Conservation (phyloP, 1,140 invertebrate species). For the Temnothorax nylanderi region DNA sequence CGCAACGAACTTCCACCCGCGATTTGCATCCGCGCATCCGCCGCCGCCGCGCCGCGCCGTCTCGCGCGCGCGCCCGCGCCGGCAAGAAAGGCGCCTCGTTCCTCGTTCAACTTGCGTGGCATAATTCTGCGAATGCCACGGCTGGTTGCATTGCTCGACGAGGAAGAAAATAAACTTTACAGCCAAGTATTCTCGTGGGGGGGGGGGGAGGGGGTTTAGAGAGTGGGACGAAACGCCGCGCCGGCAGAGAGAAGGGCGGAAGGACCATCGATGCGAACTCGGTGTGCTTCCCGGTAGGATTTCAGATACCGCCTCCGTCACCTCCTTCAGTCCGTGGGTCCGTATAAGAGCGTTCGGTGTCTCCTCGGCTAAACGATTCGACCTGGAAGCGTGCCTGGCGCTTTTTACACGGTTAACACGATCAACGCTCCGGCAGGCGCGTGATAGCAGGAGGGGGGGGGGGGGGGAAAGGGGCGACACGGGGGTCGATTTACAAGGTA, state of each 20-base stretch:
- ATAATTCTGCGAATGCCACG: slow-evolving; percentile 52
- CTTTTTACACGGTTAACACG: slow-evolving; percentile 65
- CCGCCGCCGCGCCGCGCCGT: background rate
- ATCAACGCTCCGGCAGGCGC: slow-evolving; percentile 24
- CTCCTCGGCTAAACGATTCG: slow-evolving; percentile 63
- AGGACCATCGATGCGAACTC: slow-evolving; percentile 24
- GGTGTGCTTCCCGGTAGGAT: slow-evolving; percentile 14
- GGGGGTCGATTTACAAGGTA: slow-evolving; percentile 71
- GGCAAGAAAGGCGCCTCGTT: slow-evolving; percentile 37
- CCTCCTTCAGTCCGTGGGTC: background rate
- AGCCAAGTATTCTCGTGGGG: slow-evolving; percentile 31
- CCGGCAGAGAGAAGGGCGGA: background rate
- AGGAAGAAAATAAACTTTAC: slow-evolving; percentile 60
- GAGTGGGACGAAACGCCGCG: background rate
- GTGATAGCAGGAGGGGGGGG: background rate
- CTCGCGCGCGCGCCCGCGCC: background rate
- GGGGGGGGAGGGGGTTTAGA: background rate
- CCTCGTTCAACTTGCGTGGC: slow-evolving; percentile 52
- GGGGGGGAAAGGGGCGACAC: background rate
- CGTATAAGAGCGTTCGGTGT: slow-evolving; percentile 7
- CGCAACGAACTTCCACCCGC: slow-evolving; percentile 36
- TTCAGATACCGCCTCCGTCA: background rate
- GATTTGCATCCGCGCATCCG: slow-evolving; percentile 54
- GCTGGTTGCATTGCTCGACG: slow-evolving; percentile 53
- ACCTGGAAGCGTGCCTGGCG: slow-evolving; percentile 57